phyloP scores from a whole-genome alignment of 2,797 vertebrate genomes.

The Orientallactaga sibirica region DNA sequence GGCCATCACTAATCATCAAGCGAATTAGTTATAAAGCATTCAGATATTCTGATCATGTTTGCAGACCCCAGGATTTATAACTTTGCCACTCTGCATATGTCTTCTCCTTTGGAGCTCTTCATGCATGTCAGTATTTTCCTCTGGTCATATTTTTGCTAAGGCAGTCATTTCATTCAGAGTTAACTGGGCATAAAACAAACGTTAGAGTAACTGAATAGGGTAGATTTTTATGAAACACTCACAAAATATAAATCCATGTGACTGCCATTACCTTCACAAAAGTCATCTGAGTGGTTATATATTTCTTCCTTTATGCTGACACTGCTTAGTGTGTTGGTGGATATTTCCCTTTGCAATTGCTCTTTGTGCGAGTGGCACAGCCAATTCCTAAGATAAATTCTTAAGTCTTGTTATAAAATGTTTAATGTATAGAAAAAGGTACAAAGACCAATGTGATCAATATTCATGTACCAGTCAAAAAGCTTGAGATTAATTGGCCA shows the following conservation, averaged over 20 bases:
- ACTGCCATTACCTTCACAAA: background rate
- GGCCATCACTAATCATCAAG: background rate
- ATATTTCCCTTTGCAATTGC: background rate
- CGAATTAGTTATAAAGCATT: background rate
- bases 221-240: background rate
- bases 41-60: background rate
- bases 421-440: background rate
- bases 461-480: background rate
- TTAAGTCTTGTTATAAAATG: background rate
- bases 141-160: background rate
- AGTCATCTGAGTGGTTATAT: background rate
- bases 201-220: background rate
- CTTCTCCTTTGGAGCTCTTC: background rate
- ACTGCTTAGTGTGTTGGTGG: background rate
- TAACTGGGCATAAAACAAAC: constrained; percentile 44
- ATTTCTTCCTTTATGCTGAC: background rate
- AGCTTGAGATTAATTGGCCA: background rate
- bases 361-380: background rate
- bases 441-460: background rate
- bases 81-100: background rate
- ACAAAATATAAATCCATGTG: background rate
- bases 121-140: background rate
- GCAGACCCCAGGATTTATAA: background rate
- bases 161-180: constrained; percentile 11
- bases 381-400: background rate